These are phyloP conservation scores for Lysandra bellargus DNA, from an alignment of 2,888 invertebrate genomes.

Conservation along the genomic window DNA sequence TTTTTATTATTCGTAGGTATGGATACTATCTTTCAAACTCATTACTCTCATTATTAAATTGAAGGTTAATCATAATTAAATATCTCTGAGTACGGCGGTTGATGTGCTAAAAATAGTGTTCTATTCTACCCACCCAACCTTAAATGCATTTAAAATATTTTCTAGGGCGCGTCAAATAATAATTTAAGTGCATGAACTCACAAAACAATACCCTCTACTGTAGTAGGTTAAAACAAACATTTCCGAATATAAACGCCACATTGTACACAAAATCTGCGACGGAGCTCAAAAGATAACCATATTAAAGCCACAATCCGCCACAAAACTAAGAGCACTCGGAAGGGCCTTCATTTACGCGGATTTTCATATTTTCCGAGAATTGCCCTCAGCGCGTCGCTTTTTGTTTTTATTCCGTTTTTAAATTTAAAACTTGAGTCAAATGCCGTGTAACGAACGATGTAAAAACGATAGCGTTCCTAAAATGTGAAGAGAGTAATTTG, in stretches of 20 bases:
- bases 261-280: neutral
- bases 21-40: no score
- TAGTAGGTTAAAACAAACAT: neutral
- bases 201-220: neutral
- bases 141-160: no score
- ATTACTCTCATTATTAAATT: no score
- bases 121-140: no score
- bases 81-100: no score
- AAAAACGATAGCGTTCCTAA: neutral
- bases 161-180: no score
- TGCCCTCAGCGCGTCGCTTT: slow-evolving; percentile 37
- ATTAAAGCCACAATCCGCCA: slow-evolving; percentile 42
- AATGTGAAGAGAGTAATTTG: neutral
- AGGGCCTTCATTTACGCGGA: slow-evolving; percentile 43
- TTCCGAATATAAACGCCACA: neutral
- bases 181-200: no score
- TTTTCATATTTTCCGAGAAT: slow-evolving; percentile 42
- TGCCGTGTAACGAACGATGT: slow-evolving; percentile 7
- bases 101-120: no score
- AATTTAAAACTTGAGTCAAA: slow-evolving; percentile 18
- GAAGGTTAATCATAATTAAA: no score
- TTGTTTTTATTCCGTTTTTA: slow-evolving; percentile 32
- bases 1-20: no score
- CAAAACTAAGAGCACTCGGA: slow-evolving; percentile 41
- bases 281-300: slow-evolving; percentile 40